phyloP scores from a whole-genome alignment of 37 sponge, comb jelly and placozoan species.

The Haliclona indistincta region DNA sequence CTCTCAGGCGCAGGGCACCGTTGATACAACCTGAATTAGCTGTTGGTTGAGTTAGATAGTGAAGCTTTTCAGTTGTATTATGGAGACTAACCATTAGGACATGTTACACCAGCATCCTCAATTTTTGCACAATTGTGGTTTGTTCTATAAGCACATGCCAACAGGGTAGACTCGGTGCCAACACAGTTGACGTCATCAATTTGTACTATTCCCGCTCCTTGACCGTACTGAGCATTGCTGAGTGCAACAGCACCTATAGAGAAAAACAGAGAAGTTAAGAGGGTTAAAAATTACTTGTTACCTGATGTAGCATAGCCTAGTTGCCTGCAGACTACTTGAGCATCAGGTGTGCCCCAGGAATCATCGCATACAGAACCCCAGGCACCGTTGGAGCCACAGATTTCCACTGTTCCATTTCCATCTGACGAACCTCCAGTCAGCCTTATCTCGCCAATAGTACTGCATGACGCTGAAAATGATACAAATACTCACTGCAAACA shows the following conservation, averaged over 20 bases:
- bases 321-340: too few species aligned
- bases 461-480: too few species aligned
- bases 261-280: too few species aligned
- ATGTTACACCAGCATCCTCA: constrained; percentile 12
- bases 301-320: neutral
- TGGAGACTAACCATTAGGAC: neutral
- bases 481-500: too few species aligned
- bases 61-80: neutral
- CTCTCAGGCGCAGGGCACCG: too few species aligned
- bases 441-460: too few species aligned
- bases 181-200: neutral
- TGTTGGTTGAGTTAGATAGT: neutral
- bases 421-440: neutral
- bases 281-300: neutral
- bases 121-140: neutral
- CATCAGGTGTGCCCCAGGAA: too few species aligned
- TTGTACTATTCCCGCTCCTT: neutral
- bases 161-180: constrained; percentile 1
- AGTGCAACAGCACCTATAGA: constrained; percentile 2
- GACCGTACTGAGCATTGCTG: neutral
- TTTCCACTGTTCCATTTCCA: neutral
- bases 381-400: neutral
- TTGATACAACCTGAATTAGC: neutral
- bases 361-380: neutral
- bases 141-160: neutral